A percentile compares a stretch with the other conserved stretches of the same genome.
These are phyloP conservation scores for Cactoblastis cactorum DNA, from an alignment of 2,888 invertebrate genomes.

Conservation along the genomic window DNA sequence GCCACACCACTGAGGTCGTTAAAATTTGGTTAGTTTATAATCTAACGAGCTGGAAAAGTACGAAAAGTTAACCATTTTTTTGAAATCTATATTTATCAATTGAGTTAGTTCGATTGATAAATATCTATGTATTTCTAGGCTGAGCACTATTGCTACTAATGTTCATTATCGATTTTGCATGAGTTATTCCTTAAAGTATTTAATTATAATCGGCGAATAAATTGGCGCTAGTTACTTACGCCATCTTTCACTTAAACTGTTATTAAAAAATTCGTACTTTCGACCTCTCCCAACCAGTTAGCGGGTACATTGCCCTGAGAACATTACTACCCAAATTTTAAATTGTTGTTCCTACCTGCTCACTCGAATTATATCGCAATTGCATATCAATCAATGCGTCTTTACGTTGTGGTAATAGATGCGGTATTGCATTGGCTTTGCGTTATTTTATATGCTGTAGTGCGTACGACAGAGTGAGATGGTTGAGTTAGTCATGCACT, in stretches of 20 bases:
- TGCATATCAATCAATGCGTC: not conserved
- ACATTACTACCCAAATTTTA: slow-evolving; percentile 65
- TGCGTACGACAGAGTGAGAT: slow-evolving; percentile 39
- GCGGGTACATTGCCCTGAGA: slow-evolving; percentile 67
- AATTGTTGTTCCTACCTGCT: slow-evolving; percentile 56
- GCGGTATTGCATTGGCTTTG: not conserved
- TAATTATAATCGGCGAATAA: not conserved
- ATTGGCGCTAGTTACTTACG: slow-evolving; percentile 15
- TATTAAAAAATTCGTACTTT: slow-evolving; percentile 71
- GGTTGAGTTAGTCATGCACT: slow-evolving; percentile 46
- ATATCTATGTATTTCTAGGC: too few species aligned
- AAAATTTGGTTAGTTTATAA: too few species aligned
- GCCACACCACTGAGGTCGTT: too few species aligned
- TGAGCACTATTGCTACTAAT: too few species aligned
- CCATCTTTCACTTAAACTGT: slow-evolving; percentile 61
- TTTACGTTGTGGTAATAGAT: not conserved
- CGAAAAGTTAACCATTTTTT: too few species aligned
- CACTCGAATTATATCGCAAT: slow-evolving; percentile 23
- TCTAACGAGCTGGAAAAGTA: too few species aligned
- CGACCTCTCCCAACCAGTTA: slow-evolving; percentile 73
- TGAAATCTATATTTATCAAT: too few species aligned
- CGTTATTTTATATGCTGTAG: slow-evolving; percentile 11
- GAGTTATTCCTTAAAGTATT: too few species aligned
- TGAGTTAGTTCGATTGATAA: too few species aligned
- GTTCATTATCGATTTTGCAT: too few species aligned